Conservation (phyloP, 92 coral and sea anemone genomes). For the Blastomussa wellsi region DNA sequence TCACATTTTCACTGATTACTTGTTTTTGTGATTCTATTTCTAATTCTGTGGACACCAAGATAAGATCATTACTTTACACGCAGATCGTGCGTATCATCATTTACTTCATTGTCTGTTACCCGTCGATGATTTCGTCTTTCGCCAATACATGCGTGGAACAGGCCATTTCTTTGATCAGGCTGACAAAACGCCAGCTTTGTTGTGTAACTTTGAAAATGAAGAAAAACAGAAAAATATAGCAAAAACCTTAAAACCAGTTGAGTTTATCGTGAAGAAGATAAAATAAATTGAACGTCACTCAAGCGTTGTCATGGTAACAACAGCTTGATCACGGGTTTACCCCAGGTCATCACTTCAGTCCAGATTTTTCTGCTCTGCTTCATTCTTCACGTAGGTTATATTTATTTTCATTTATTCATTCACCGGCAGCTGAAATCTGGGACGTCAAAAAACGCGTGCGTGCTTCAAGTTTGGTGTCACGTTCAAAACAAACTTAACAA, state of each 20-base stretch:
- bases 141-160: not conserved
- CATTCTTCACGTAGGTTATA: not conserved
- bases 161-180: not conserved
- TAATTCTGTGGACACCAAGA: not conserved
- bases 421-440: not conserved
- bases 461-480: not conserved
- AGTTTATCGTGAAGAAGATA: too few species aligned
- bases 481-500: not conserved
- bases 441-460: not conserved
- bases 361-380: not conserved
- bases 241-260: not conserved
- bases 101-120: not conserved
- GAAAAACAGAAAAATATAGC: not conserved
- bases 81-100: not conserved
- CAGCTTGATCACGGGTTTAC: not conserved
- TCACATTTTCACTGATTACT: not conserved
- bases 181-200: not conserved
- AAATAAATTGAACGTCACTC: too few species aligned
- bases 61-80: not conserved
- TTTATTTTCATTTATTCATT: not conserved
- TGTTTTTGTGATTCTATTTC: not conserved
- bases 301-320: slow-evolving; percentile 2
- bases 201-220: not conserved
- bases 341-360: not conserved
- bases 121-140: not conserved